Base-by-base conservation (phyloP, 1,140 invertebrate species). In the Macrosteles quadrilineatus region DNA sequence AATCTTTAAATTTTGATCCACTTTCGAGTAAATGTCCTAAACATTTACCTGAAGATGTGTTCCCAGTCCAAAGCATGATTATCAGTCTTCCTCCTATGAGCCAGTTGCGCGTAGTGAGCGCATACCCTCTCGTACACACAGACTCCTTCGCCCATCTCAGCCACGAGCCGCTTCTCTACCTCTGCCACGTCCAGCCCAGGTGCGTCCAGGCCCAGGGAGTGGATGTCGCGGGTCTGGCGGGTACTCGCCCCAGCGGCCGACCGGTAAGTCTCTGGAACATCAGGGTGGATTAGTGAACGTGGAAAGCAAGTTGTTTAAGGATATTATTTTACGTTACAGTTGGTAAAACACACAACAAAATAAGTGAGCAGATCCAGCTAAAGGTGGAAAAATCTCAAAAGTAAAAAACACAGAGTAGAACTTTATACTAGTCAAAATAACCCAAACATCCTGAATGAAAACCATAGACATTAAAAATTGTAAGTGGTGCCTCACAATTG, bases 91-190 rank as follows among this genome's bases (percentile, higher is more conserved):
- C 62, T 53, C 29, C 27, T 40, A 1, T 64, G 1, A 12, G 63
- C 59, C 3, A 63, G 47, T 23, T 81, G 83, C 0, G 89, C 89
- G 74, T 91, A 89, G 67, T 87, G 85, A 14, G 85, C 79, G 75
- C 90, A 91, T 14, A 90, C 85, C 67, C 85, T 84, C 63, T 89
- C 87, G 75, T 88, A 91, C 70, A 91, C 82, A 76, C 90, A 91
- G 43, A 90, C 87, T 40, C 85, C 83, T 43, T 85, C 81, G 17
- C 90, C 90, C 73, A 91, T 83, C 78, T 90, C 88, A 0, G 81
- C 81, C 2, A 90, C 82, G 57, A 91, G 81, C 75, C 85, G 85
- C 77, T 90, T 90, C 79, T 91, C 89, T 17, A 89, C 85, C 75
- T 89, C 86, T 0, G 75, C 79, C n/a, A 85, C 83, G 73, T 90